Base-by-base conservation (phyloP, 2,113 vertebrate species). In the Edolisoma coerulescens region DNA sequence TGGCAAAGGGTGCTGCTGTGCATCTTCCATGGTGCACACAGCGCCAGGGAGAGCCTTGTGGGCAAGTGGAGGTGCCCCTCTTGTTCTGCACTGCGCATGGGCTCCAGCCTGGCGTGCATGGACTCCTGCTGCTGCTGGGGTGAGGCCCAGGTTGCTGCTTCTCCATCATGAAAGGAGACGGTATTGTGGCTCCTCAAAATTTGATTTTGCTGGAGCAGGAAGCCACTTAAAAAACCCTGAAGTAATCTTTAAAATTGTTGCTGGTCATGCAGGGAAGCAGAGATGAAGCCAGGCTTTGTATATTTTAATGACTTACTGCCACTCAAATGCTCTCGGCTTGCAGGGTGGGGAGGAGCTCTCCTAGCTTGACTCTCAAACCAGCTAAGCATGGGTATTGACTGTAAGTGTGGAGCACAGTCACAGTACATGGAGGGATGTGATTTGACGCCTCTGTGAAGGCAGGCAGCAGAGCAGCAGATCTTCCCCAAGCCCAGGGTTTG, bases 361-460 rank as follows among this genome's bases (percentile, higher is more conserved):
- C 52, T 49, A 10, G 73, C 37, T 83, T 71, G 53, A 15, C 52
- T 83, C 49, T 92, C 42, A n/a, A 50, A n/a, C 4, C 2, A 61
- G 7, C 12, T 56, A 45, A 73, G 57, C 1, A 0, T 32, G 54
- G 69, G 27, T 69, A 17, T 32, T 28, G 30, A 6, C 54, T 57
- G 3, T 28, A 20, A 30, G n/a, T 0, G 0, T 45, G 47, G 37
- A 54, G 35, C 33, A 27, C 1, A 1, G 42, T 39, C 60, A 33
- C 0, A 0, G 27, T 42, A 53, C 13, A 0, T 1, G 0, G 60
- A 37, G 21, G 13, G 4, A 27, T 6, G 3, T 71, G 53, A 33
- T 78, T 87, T 0, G 0, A 79, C 45, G 60, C 23, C 28, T 6
- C 18, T 80, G 5, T 22, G 18, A 83, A 76, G 70, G 61, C 78